Conservation (phyloP, 2,888 invertebrate species). For the Heteromurus nitidus region DNA sequence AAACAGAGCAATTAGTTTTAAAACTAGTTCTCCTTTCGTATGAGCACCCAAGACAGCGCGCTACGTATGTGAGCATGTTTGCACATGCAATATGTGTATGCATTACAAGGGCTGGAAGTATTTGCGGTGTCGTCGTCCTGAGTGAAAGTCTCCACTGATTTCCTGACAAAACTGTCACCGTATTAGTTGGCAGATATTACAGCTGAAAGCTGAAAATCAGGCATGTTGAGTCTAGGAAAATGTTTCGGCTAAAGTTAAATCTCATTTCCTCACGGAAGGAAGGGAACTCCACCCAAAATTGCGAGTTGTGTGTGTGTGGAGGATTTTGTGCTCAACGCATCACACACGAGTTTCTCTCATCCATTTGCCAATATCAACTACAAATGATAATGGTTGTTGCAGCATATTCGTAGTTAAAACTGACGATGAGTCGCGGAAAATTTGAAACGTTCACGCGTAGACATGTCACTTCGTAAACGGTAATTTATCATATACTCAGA, state of each 20-base stretch:
- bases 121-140: too few species aligned
- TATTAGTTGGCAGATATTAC: constrained; percentile 9
- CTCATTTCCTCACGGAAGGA: constrained; percentile 37
- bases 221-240: constrained; percentile 10
- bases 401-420: too few species aligned
- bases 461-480: too few species aligned
- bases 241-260: background rate
- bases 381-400: too few species aligned
- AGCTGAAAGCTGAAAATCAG: constrained; percentile 34
- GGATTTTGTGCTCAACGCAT: too few species aligned
- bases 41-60: background rate
- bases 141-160: constrained; percentile 39
- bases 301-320: too few species aligned
- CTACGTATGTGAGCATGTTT: background rate
- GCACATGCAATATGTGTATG: background rate
- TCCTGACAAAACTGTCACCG: constrained; percentile 49
- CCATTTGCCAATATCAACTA: too few species aligned
- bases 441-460: too few species aligned
- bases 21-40: background rate
- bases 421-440: too few species aligned
- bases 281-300: constrained; percentile 28
- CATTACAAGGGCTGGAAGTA: too few species aligned
- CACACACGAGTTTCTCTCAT: too few species aligned
- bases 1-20: background rate
- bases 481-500: too few species aligned